These are phyloP conservation scores for Hypena proboscidalis DNA, from an alignment of 2,888 invertebrate genomes.

Conservation along the genomic window DNA sequence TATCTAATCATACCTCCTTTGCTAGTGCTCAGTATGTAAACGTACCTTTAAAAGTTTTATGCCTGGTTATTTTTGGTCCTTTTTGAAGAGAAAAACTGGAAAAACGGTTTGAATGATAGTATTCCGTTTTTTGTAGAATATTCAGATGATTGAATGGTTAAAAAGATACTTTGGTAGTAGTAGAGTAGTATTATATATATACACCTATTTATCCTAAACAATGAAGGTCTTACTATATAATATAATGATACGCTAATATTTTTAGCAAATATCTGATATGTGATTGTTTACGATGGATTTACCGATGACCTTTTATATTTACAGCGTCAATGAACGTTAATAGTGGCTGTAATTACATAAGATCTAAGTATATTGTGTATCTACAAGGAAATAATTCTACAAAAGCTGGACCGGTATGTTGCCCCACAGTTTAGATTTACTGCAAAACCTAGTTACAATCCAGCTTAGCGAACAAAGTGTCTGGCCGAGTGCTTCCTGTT, in stretches of 20 bases:
- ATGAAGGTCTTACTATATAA: neutral
- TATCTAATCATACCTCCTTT: conserved; percentile 37
- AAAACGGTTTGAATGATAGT: too few relatives aligned
- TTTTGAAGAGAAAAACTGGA: too few relatives aligned
- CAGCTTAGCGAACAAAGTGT: conserved; percentile 47
- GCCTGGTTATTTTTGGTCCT: neutral
- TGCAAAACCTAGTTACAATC: conserved; percentile 44
- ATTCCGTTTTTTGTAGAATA: too few relatives aligned
- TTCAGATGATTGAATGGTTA: too few relatives aligned
- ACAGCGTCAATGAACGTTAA: conserved; percentile 22
- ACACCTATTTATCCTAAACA: too few relatives aligned
- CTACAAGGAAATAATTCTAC: conserved; percentile 34
- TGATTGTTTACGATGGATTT: conserved; percentile 1
- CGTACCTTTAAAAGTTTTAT: conserved; percentile 8
- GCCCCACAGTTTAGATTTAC: conserved; percentile 36
- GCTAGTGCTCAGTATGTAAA: conserved; percentile 1
- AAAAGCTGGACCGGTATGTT: conserved; percentile 37
- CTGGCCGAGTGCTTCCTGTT: conserved; percentile 57
- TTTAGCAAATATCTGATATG: neutral
- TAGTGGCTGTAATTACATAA: conserved; percentile 5
- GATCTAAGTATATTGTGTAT: conserved; percentile 27
- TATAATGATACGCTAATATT: neutral
- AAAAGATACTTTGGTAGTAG: too few relatives aligned
- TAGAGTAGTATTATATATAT: too few relatives aligned
- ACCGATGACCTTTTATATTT: conserved; percentile 8